A percentile compares a stretch with the other conserved stretches of the same genome.
Conservation (phyloP, 2,888 invertebrate species). For the Vanessa cardui region DNA sequence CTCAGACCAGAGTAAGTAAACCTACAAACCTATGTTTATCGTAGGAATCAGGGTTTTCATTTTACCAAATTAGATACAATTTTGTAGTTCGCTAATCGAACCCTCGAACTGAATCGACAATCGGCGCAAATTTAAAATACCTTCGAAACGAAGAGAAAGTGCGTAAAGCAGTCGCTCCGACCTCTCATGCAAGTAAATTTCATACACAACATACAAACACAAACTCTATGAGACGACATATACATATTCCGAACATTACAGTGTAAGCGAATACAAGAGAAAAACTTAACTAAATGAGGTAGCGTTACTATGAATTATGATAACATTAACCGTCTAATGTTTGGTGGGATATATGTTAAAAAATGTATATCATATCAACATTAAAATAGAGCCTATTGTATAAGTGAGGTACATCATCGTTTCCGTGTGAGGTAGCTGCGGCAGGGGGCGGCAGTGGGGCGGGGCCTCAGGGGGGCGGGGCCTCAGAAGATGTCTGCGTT, state of each 20-base stretch:
- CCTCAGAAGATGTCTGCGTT: conserved; percentile 62
- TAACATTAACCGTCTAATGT: conserved; percentile 70
- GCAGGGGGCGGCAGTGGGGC: conserved; percentile 18
- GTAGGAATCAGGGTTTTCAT: neutral
- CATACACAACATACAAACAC: conserved; percentile 26
- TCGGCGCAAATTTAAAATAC: conserved; percentile 3
- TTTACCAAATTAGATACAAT: conserved; percentile 1
- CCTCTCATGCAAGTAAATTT: conserved; percentile 41
- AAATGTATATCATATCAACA: conserved; percentile 66
- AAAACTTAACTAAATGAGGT: conserved; percentile 75
- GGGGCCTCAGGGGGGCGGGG: too few relatives aligned
- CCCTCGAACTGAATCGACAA: neutral
- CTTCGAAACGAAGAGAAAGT: conserved; percentile 26
- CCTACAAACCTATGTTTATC: neutral
- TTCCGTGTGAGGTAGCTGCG: conserved; percentile 72
- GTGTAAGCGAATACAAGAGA: conserved; percentile 44
- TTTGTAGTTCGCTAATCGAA: neutral
- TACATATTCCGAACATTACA: conserved; percentile 23
- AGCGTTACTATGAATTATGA: conserved; percentile 75
- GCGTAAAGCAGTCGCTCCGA: conserved; percentile 36
- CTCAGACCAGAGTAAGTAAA: too few relatives aligned
- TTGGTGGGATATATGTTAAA: conserved; percentile 78
- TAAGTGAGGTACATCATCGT: conserved; percentile 76
- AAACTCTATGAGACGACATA: conserved; percentile 15
- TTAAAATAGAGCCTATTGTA: conserved; percentile 75